These are phyloP conservation scores for Heliconius charithonia DNA, from an alignment of 2,888 invertebrate species.

Conservation along the genomic window DNA sequence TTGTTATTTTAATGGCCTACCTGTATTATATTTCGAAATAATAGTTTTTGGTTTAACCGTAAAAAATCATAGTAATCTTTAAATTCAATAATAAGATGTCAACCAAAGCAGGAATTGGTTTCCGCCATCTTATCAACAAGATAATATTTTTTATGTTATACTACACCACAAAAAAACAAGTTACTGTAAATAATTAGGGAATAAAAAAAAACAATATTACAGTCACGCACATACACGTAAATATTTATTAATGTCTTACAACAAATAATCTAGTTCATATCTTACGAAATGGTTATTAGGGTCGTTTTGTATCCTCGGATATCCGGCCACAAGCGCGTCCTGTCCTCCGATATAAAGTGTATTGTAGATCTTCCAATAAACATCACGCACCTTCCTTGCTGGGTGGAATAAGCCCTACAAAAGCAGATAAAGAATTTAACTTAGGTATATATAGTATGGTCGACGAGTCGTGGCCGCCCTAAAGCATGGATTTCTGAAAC, in stretches of 20 bases:
- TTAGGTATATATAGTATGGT: too few relatives aligned
- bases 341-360: slow-evolving; percentile 99
- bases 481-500: too few relatives aligned
- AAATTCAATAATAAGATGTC: not conserved
- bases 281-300: slow-evolving; percentile 96
- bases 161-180: not conserved
- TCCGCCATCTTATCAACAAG: too few relatives aligned
- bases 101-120: too few relatives aligned
- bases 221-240: slow-evolving; percentile 46
- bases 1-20: not conserved
- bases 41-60: not conserved
- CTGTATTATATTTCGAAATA: not conserved
- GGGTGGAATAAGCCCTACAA: slow-evolving; percentile 98
- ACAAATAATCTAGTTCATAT: slow-evolving; percentile 96
- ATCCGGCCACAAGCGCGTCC: slow-evolving; percentile 98
- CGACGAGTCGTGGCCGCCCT: too few relatives aligned
- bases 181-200: not conserved
- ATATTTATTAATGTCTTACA: slow-evolving; percentile 81
- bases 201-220: slow-evolving; percentile 44
- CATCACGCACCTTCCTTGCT: slow-evolving; percentile 99
- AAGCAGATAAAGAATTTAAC: not conserved
- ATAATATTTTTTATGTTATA: too few relatives aligned
- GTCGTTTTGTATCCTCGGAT: slow-evolving; percentile 98
- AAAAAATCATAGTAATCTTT: not conserved
- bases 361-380: slow-evolving; percentile 99